phyloP scores from a whole-genome alignment of 1,140 invertebrate genomes.

The Anthonomus grandis region DNA sequence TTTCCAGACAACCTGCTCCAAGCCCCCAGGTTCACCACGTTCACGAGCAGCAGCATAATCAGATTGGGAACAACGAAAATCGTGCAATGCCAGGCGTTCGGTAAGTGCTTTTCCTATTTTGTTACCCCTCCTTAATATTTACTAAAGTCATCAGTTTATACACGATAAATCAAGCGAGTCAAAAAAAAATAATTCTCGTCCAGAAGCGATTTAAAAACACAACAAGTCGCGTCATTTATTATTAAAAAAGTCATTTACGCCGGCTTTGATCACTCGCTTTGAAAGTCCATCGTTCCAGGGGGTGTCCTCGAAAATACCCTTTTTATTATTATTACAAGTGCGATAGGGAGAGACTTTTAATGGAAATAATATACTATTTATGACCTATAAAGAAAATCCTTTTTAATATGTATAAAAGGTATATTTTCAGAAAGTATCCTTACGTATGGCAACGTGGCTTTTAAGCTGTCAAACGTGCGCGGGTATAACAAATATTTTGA shows the following conservation, averaged over 20 bases:
- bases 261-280: not conserved
- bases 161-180: not conserved
- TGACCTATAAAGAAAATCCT: too few species aligned
- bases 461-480: too few species aligned
- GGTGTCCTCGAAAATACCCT: too few species aligned
- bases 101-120: conserved; percentile 58
- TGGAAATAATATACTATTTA: too few species aligned
- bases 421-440: too few species aligned
- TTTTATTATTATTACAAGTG: too few species aligned
- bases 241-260: conserved; percentile 6
- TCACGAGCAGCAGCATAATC: conserved; percentile 78
- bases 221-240: not conserved
- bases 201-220: too few species aligned
- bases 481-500: too few species aligned
- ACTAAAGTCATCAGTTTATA: not conserved
- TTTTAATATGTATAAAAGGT: too few species aligned
- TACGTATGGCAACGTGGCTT: too few species aligned
- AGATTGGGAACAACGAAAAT: conserved; percentile 85
- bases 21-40: conserved; percentile 79
- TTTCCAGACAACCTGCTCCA: conserved; percentile 61
- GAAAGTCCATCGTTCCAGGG: not conserved
- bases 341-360: conserved; percentile 3
- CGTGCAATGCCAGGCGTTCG: conserved; percentile 81
- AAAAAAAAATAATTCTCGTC: too few species aligned
- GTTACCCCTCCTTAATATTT: not conserved